Evolutionary conservation across 1,140 invertebrate genomes (phyloP), one percentile per base, ranked within the genome.

Genomic region (Cotesia typhae): DNA sequence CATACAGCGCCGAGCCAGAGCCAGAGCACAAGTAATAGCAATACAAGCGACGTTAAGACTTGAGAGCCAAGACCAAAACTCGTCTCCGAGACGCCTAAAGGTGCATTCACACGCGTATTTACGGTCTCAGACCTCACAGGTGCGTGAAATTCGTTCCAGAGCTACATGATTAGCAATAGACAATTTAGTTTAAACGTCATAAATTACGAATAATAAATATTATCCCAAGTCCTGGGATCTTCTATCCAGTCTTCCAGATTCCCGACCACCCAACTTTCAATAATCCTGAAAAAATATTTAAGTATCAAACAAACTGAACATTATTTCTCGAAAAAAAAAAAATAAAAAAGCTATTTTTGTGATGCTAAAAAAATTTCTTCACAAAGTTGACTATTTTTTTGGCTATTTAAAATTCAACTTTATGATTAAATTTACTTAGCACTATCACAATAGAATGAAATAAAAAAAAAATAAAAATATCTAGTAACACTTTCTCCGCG

Each of bases 51-150:
- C 10, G 5, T 41, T 47, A 47, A 47, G 41, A 28, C 28, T 28
- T 28, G 28, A 28, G 28, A 28, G 28, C 28, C 28, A 28, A 28
- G 28, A 28, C 71, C 55, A 72, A 67, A 72, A 72, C 71, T 72
- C 65, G 71, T 72, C 71, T 28, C 38, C 57, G 52, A 72, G 71
- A 72, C 41, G 71, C 71, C 65, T 72, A 61, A 67, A 72, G 71
- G 71, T 59, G 51, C 63, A 17, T 72, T 72, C 70, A 72, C 71
- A 67, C 55, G n/a, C 36, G 28, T 20, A 51, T 66, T 28, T 59
- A 47, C 10, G 41, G 6, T 47, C 41, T 10, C 41, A 59, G 57
- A 59, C 57, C 57, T 59, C 57, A 59, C 57, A 59, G 57, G 57
- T 59, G 57, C 57, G 17, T 10, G 57, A 59, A 47, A 63, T 63